A percentile compares a stretch with the other conserved stretches of the same genome.
Conservation (phyloP, 2,888 invertebrate genomes). For the Ophion ventricosus region DNA sequence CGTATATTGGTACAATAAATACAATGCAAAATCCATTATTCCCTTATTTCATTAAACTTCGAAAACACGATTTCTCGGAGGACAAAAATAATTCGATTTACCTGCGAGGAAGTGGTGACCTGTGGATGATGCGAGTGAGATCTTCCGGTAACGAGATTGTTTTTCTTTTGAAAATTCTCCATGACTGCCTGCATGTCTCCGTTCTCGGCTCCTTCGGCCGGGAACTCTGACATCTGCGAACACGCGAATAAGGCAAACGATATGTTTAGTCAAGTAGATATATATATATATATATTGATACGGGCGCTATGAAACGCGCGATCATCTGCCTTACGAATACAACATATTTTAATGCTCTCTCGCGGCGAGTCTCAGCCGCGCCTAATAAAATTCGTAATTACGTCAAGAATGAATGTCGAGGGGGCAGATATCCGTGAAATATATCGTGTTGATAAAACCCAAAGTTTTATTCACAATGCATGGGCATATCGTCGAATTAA, state of each 20-base stretch:
- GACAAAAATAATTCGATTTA: slow-evolving; percentile 70
- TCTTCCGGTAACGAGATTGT: slow-evolving; percentile 81
- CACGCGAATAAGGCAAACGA: neutral
- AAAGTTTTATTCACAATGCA: neutral
- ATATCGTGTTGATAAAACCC: neutral
- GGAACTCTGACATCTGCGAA: slow-evolving; percentile 85
- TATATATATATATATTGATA: neutral
- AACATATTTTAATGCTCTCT: neutral
- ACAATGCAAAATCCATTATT: neutral
- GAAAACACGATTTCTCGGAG: neutral
- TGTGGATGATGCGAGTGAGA: slow-evolving; percentile 82
- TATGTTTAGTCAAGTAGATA: neutral
- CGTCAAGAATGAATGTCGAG: neutral
- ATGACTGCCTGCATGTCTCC: slow-evolving; percentile 88
- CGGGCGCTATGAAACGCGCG: neutral
- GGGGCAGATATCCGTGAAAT: neutral
- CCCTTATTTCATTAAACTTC: neutral
- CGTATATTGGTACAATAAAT: no score
- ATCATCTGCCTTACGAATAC: neutral
- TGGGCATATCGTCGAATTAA: neutral
- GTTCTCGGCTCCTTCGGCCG: slow-evolving; percentile 86
- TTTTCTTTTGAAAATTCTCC: slow-evolving; percentile 90
- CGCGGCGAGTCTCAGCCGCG: neutral
- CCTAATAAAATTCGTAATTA: neutral
- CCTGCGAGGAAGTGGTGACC: slow-evolving; percentile 86